Evolutionary conservation across 2,888 invertebrate genomes (phyloP).

Genomic region (Epicampocera succincta): DNA sequence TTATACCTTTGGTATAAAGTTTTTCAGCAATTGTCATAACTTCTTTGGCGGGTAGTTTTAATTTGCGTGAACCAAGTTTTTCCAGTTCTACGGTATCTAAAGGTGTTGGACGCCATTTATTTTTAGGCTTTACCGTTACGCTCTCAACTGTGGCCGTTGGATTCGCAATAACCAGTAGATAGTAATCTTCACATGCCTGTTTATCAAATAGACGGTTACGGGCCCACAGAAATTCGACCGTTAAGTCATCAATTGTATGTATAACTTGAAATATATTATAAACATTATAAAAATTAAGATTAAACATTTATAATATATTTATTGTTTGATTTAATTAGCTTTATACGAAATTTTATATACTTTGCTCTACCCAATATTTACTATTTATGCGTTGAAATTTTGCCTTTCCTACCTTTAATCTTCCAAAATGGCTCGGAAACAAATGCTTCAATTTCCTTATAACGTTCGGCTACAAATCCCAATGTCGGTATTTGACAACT

Average conservation of each 20-base stretch:
- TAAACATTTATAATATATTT: too few species aligned
- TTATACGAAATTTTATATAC: too few species aligned
- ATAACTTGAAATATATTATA: constrained; percentile 83
- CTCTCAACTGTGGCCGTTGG: constrained; percentile 88
- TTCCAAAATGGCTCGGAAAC: constrained; percentile 98
- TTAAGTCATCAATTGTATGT: constrained; percentile 88
- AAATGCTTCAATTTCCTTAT: constrained; percentile 94
- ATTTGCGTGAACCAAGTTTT: constrained; percentile 94
- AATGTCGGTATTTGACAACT: constrained; percentile 99
- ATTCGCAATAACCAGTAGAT: constrained; percentile 90
- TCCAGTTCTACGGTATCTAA: constrained; percentile 99
- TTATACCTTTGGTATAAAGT: constrained; percentile 96
- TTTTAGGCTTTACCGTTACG: constrained; percentile 93
- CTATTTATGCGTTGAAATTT: background rate
- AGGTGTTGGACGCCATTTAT: constrained; percentile 97
- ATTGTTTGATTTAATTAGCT: too few species aligned
- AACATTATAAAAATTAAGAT: too few species aligned
- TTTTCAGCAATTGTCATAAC: constrained; percentile 98
- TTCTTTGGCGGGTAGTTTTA: constrained; percentile 96
- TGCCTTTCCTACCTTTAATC: constrained; percentile 85
- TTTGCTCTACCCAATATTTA: too few species aligned
- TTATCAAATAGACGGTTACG: constrained; percentile 94
- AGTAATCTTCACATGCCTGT: constrained; percentile 89
- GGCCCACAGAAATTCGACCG: constrained; percentile 94
- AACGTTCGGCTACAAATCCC: constrained; percentile 99